Base-by-base conservation (phyloP, 2,888 invertebrate species). In the Ophion ellenae region DNA sequence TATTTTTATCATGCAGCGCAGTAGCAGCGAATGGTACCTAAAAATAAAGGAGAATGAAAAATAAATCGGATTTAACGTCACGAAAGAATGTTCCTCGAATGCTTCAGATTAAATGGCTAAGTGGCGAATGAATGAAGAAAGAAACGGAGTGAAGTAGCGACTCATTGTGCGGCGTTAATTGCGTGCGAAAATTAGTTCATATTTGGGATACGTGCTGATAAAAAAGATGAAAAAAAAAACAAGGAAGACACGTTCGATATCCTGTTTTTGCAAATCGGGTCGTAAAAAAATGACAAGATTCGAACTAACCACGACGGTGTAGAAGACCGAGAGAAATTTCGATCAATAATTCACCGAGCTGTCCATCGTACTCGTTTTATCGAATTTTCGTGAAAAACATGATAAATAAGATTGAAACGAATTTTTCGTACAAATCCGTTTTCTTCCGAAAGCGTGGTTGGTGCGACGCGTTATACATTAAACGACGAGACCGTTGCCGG, bases 41-140 rank as follows among this genome's bases (percentile, higher is more conserved):
- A 20, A 47, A 67, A 61, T n/a, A 32, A 14, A 81, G 66, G 59
- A 40, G 20, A 32, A 32, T 28, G 36, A 28, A 32, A 83, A 86
- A 89, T 89, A 87, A 88, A 87, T 88, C 84, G 77, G 76, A 83
- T 84, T 63, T 53, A 83, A 80, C 81, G 81, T 87, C 86, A 87
- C 67, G 85, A 76, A 75, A 79, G 86, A 80, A 81, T 87, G 86
- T 84, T 79, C 76, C 74, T 70, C 63, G 75, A 59, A 75, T 81
- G 85, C 77, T 81, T 83, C 75, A 75, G 81, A 83, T 84, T 81
- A 61, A 83, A 84, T 83, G 84, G 86, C 90, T 90, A 90, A 88
- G 89, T 86, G 76, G 63, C 11, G 77, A 82, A 88, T 88, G 84
- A 87, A 88, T 89, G 88, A 84, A 88, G 4, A 32, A 32, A 32